Evolutionary conservation across 2,888 invertebrate species (phyloP).

Genomic region (Stenotaenia linearis): DNA sequence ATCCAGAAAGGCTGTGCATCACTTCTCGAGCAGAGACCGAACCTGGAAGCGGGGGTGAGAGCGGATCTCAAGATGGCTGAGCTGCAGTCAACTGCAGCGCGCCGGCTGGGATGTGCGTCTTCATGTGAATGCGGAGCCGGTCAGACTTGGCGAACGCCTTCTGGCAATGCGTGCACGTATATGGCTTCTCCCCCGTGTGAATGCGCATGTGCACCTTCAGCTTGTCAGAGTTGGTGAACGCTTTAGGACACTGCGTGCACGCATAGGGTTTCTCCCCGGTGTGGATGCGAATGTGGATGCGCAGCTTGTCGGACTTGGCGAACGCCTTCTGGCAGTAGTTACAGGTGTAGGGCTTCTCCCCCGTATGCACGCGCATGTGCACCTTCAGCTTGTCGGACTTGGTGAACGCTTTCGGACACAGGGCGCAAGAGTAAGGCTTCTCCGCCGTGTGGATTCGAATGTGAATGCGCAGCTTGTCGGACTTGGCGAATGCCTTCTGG

Average conservation of each 20-base stretch:
- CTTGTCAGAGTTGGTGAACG: slow-evolving; percentile 19
- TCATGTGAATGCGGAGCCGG: slow-evolving; percentile 19
- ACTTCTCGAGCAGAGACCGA: slow-evolving; percentile 19
- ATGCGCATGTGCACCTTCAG: slow-evolving; percentile 19
- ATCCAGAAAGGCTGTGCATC: slow-evolving; percentile 19
- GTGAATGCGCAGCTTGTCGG: slow-evolving; percentile 38
- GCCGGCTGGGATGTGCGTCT: slow-evolving; percentile 15
- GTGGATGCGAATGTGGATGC: slow-evolving; percentile 30
- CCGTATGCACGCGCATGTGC: slow-evolving; percentile 42
- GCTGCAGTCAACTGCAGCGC: slow-evolving; percentile 2
- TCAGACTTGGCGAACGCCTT: slow-evolving; percentile 19
- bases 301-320: slow-evolving; percentile 30
- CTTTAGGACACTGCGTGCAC: slow-evolving; percentile 19
- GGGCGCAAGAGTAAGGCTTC: slow-evolving; percentile 41
- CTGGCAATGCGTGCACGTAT: slow-evolving; percentile 19
- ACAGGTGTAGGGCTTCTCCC: slow-evolving; percentile 43
- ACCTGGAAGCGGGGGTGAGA: slow-evolving; percentile 19
- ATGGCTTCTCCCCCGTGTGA: slow-evolving; percentile 15
- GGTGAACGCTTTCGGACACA: slow-evolving; percentile 41
- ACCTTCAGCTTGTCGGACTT: slow-evolving; percentile 43
- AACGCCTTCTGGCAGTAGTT: slow-evolving; percentile 40
- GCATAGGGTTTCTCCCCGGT: slow-evolving; percentile 21
- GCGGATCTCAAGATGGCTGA: slow-evolving; percentile 13
- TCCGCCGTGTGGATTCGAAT: slow-evolving; percentile 43
- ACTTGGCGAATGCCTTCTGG: slow-evolving; percentile 34